Base-by-base conservation (phyloP, 2,797 vertebrate genomes). In the Manis javanica region DNA sequence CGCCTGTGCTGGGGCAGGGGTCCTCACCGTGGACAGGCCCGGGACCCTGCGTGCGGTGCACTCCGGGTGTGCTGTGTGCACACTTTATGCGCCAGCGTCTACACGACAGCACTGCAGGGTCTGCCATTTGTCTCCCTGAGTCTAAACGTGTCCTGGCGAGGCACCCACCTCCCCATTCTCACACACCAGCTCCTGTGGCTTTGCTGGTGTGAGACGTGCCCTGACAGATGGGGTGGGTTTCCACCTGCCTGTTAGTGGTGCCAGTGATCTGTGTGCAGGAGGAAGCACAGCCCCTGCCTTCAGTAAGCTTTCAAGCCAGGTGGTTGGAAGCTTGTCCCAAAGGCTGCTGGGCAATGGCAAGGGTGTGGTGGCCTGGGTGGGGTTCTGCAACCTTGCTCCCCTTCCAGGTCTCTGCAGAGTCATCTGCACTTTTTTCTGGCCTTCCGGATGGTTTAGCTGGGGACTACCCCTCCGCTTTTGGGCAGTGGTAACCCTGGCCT, bases 331-430 rank as follows among this genome's bases (percentile, higher is more conserved):
- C n/a, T 37, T 51, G 8, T 16, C 39, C 16, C 34, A 46, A 37
- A 53, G 46, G 46, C 49, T 26, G 46, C 63, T 29, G 0, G n/a
- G 24, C 12, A 9, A 59, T 64, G 42, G 12, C 2, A 9, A 37
- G 18, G 39, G 15, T 8, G 2, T 74, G 26, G 8, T 16, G 31
- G n/a, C 31, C 15, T 18, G n/a, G 64, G n/a, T 5, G 2, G n/a
- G n/a, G 8, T 19, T 18, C 31, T 0, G 74, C 21, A 51, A 11
- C 34, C 46, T 49, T 5, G 0, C 26, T 26, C 39, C 24, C 53
- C 2, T 15, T 1, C 2, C 61, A 0, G 12, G 8, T 24, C 16
- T 16, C 39, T 14, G 0, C 15, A 8, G 21, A 23, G 1, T 23
- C n/a, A 0, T 10, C n/a, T 34, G 26, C 8, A 3, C 39, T 9